Conservation (phyloP, 2,888 invertebrate species). For the Silvanus unidentatus region DNA sequence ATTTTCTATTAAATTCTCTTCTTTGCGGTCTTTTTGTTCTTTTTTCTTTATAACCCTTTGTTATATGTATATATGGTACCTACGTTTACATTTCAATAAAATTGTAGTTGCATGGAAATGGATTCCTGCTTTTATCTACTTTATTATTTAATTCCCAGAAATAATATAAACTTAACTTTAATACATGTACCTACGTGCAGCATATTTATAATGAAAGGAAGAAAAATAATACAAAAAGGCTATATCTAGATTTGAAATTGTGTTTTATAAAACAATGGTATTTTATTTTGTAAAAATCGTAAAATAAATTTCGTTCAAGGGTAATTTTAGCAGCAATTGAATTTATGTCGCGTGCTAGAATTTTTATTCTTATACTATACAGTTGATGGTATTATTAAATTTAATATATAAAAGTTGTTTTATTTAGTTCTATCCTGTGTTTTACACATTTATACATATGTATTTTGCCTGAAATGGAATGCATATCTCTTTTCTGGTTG, state of each 20-base stretch:
- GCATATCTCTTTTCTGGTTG: conserved; percentile 18
- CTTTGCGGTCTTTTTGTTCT: not conserved
- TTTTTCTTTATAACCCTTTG: not conserved
- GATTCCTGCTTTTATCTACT: conserved; percentile 1
- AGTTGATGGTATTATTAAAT: not conserved
- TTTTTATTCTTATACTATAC: not conserved
- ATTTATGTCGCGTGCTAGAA: not conserved
- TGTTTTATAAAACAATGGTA: not conserved
- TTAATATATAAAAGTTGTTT: not conserved
- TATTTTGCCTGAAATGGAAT: not conserved
- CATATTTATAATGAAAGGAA: not conserved
- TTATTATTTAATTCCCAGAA: conserved; percentile 2
- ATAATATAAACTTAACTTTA: not conserved
- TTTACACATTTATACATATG: not conserved
- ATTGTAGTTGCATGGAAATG: conserved; percentile 11
- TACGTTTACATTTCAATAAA: conserved; percentile 18
- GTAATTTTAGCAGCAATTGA: not conserved
- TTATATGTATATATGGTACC: too few species aligned
- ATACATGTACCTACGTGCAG: not conserved
- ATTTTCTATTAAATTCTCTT: too few species aligned
- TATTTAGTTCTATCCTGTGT: not conserved
- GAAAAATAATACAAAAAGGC: not conserved
- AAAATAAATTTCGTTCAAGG: not conserved
- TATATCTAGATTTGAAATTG: not conserved
- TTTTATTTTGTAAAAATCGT: too few species aligned